Conservation (phyloP, 2,797 vertebrate genomes). For the Micrastur ruficollis region DNA sequence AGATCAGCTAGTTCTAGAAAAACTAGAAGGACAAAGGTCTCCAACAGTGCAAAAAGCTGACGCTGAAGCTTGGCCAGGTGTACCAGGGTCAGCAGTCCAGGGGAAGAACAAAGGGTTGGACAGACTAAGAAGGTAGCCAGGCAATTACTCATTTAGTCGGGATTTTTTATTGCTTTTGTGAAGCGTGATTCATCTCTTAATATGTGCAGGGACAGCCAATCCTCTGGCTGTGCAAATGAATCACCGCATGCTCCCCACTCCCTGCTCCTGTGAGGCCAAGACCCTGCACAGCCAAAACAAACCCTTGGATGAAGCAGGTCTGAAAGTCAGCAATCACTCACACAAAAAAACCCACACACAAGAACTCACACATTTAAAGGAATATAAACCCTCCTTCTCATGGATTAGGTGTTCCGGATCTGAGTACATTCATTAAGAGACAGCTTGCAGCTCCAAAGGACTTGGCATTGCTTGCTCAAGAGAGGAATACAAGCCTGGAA, state of each 20-base stretch:
- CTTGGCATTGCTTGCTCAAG: background rate
- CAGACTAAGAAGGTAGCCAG: background rate
- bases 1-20: background rate
- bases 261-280: background rate
- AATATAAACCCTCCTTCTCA: background rate
- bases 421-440: background rate
- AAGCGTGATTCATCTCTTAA: conserved; percentile 24
- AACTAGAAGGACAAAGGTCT: conserved; percentile 8
- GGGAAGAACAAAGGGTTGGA: conserved; percentile 5
- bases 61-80: background rate
- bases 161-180: conserved; percentile 16
- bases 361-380: background rate
- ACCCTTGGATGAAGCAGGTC: background rate
- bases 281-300: background rate
- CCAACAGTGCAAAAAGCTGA: conserved; percentile 5
- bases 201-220: background rate
- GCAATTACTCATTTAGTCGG: background rate
- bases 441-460: background rate
- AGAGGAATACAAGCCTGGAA: background rate
- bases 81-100: background rate
- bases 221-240: conserved; percentile 6
- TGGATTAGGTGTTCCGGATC: background rate
- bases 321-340: background rate
- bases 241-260: background rate
- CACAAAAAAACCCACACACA: background rate